These are phyloP conservation scores for Elysia crispata DNA, from an alignment of 2,888 invertebrate genomes.

Conservation along the genomic window DNA sequence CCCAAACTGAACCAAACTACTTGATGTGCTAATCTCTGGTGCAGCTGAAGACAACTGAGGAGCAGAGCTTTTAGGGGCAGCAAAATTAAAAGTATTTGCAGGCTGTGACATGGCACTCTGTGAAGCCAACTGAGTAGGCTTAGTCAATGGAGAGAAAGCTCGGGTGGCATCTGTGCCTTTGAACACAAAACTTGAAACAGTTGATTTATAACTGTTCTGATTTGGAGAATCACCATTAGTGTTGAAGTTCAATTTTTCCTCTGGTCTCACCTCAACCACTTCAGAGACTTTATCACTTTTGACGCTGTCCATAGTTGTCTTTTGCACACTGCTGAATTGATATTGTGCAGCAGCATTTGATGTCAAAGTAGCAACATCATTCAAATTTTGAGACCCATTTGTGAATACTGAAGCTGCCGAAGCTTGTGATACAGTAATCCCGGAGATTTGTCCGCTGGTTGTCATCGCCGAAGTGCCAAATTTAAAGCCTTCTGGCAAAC, in stretches of 20 bases:
- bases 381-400: background rate
- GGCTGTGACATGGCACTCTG: constrained; percentile 10
- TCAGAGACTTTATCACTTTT: too few species aligned
- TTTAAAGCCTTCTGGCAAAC: background rate
- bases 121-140: background rate
- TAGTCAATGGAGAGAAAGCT: background rate
- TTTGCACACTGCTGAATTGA: too few species aligned
- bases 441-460: background rate
- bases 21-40: background rate
- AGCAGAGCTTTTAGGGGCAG: background rate
- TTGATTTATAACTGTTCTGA: background rate
- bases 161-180: background rate
- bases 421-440: background rate
- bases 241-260: background rate
- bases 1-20: constrained; percentile 47
- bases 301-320: too few species aligned
- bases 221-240: background rate
- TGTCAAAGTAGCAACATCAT: too few species aligned
- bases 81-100: background rate
- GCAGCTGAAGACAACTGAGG: background rate
- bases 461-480: background rate
- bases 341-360: too few species aligned
- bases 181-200: constrained; percentile 23
- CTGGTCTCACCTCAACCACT: too few species aligned
- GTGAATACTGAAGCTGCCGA: background rate